Percentiles rank a stretch among this genome's conserved stretches.
Evolutionary conservation across 2,113 vertebrate species (phyloP).

Genomic region (Neogobius melanostomus): DNA sequence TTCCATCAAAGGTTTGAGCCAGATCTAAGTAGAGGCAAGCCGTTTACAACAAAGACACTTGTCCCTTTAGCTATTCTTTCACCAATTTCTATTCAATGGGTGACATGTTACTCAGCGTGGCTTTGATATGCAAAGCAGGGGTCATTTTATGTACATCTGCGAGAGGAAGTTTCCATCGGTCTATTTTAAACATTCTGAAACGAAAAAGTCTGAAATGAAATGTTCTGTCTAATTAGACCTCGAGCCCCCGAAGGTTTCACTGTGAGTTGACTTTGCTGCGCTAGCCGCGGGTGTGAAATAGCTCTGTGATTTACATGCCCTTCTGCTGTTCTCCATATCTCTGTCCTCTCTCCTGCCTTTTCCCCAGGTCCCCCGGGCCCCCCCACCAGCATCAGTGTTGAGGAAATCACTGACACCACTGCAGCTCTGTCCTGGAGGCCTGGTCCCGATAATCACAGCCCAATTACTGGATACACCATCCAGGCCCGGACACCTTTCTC

Average conservation of each 20-base stretch:
- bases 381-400: conserved; percentile 88
- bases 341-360: conserved; percentile 38
- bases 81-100: too few relatives aligned
- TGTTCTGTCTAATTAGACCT: conserved; percentile 60
- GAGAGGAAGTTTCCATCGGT: neutral
- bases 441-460: conserved; percentile 96
- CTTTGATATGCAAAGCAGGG: too few relatives aligned
- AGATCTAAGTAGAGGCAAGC: too few relatives aligned
- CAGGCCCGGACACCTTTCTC: conserved; percentile 97
- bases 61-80: too few relatives aligned
- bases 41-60: too few relatives aligned
- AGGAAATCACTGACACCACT: conserved; percentile 92
- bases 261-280: conserved; percentile 27
- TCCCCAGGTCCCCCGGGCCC: conserved; percentile 90
- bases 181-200: conserved; percentile 25
- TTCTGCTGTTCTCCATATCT: conserved; percentile 22
- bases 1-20: too few relatives aligned
- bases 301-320: conserved; percentile 58
- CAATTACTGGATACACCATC: conserved; percentile 89
- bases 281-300: conserved; percentile 53
- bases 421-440: conserved; percentile 96
- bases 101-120: too few relatives aligned
- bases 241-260: conserved; percentile 55
- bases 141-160: too few relatives aligned
- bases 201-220: conserved; percentile 51